Evolutionary conservation across 1,140 invertebrate genomes (phyloP).

Genomic region (Limonius californicus): DNA sequence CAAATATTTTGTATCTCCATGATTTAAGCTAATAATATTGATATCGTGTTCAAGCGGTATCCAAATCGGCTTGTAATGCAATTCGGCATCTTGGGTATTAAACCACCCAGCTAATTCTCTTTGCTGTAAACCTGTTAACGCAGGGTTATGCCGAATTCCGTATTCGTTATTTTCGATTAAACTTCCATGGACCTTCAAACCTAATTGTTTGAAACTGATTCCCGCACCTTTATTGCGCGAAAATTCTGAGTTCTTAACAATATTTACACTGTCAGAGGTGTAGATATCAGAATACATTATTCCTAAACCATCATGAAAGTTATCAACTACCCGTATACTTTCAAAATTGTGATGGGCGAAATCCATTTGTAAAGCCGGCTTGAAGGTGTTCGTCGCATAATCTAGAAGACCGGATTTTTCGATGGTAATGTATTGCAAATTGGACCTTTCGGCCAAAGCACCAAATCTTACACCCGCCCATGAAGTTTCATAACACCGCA

Average conservation of each 20-base stretch:
- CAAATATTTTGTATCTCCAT: constrained; percentile 72
- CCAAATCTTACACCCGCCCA: constrained; percentile 92
- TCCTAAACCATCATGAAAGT: constrained; percentile 83
- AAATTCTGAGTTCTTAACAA: constrained; percentile 85
- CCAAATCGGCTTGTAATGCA: constrained; percentile 64
- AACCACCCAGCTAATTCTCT: constrained; percentile 93
- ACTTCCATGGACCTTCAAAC: constrained; percentile 72
- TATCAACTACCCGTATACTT: constrained; percentile 74
- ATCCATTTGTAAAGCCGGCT: constrained; percentile 93
- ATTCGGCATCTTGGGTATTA: constrained; percentile 63
- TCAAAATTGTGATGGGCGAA: constrained; percentile 90
- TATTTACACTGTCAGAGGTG: constrained; percentile 78
- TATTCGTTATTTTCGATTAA: constrained; percentile 79
- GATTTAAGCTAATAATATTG: constrained; percentile 60
- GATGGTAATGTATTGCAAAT: constrained; percentile 83
- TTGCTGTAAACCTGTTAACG: constrained; percentile 77
- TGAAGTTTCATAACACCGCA: constrained; percentile 82
- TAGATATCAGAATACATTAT: constrained; percentile 87
- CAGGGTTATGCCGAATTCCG: constrained; percentile 91
- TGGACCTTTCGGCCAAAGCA: constrained; percentile 78
- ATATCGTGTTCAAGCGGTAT: constrained; percentile 57
- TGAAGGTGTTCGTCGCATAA: constrained; percentile 85
- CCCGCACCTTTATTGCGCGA: constrained; percentile 82
- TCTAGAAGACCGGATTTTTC: constrained; percentile 93
- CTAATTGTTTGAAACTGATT: constrained; percentile 82